Percentiles rank a stretch among this genome's conserved stretches.
These are phyloP conservation scores for Lasius fuliginosus DNA, from an alignment of 2,888 invertebrate species.

Conservation along the genomic window DNA sequence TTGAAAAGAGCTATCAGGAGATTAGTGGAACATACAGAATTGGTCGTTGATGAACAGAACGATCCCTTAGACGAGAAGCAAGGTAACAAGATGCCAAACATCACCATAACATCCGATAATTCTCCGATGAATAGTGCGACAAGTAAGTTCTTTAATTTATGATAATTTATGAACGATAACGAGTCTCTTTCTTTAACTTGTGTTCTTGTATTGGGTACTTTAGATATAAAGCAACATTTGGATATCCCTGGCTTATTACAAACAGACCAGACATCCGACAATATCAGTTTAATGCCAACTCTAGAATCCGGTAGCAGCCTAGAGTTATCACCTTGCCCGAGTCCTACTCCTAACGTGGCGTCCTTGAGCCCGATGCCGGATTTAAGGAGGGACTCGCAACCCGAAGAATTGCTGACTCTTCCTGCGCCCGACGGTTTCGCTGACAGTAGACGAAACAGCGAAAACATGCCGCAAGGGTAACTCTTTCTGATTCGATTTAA, in stretches of 20 bases:
- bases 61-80: conserved; percentile 79
- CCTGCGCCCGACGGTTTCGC: conserved; percentile 95
- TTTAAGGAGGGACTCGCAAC: conserved; percentile 88
- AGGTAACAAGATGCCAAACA: conserved; percentile 77
- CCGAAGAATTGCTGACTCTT: conserved; percentile 88
- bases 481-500: conserved; percentile 19
- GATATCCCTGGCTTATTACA: conserved; percentile 76
- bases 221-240: conserved; percentile 75
- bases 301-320: conserved; percentile 86
- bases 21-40: conserved; percentile 93
- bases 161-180: not conserved
- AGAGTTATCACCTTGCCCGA: conserved; percentile 87
- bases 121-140: conserved; percentile 54
- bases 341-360: conserved; percentile 88
- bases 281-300: conserved; percentile 82
- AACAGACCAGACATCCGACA: conserved; percentile 72
- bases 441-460: conserved; percentile 90
- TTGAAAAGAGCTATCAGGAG: conserved; percentile 93
- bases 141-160: conserved; percentile 52
- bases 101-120: conserved; percentile 75
- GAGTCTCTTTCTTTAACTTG: not conserved
- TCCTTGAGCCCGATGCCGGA: conserved; percentile 91
- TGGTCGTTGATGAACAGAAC: conserved; percentile 89
- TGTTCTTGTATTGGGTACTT: conserved; percentile 13
- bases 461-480: conserved; percentile 80